These are phyloP conservation scores for Osmerus mordax DNA, from an alignment of 2,113 vertebrate species.

Conservation along the genomic window DNA sequence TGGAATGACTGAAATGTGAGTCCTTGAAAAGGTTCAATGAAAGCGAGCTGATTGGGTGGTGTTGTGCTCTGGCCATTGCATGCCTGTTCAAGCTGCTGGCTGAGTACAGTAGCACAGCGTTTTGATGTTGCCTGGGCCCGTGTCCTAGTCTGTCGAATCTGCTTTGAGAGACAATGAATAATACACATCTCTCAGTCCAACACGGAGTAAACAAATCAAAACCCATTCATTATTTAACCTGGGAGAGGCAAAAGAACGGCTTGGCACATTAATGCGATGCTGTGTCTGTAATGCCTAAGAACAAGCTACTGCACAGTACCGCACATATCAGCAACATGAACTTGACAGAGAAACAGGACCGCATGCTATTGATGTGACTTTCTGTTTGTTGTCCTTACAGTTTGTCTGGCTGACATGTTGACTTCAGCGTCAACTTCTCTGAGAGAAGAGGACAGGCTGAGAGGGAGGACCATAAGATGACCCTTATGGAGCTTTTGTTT, in stretches of 20 bases:
- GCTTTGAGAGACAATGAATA: slow-evolving; percentile 61
- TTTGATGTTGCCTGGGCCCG: slow-evolving; percentile 39
- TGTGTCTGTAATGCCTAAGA: slow-evolving; percentile 28
- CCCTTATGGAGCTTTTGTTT: slow-evolving; percentile 42
- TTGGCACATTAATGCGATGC: slow-evolving; percentile 46
- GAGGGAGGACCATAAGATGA: slow-evolving; percentile 27
- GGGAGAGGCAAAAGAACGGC: slow-evolving; percentile 32
- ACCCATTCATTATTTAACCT: slow-evolving; percentile 62
- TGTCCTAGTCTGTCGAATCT: slow-evolving; percentile 46
- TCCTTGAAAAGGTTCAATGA: neutral
- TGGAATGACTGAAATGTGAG: too few species aligned
- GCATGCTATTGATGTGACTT: slow-evolving; percentile 3
- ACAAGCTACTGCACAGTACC: slow-evolving; percentile 10
- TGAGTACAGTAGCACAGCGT: slow-evolving; percentile 10
- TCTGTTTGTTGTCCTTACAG: slow-evolving; percentile 6
- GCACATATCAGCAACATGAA: neutral
- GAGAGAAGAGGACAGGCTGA: slow-evolving; percentile 30
- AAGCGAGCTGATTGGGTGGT: slow-evolving; percentile 24
- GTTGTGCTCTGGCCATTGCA: slow-evolving; percentile 33
- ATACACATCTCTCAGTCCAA: slow-evolving; percentile 61
- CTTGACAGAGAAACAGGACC: slow-evolving; percentile 12
- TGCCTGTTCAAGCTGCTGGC: slow-evolving; percentile 39
- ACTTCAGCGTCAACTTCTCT: slow-evolving; percentile 15
- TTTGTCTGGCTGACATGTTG: slow-evolving; percentile 13
- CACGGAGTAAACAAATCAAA: slow-evolving; percentile 67